Conservation (phyloP, 1,140 invertebrate species). For the Chironomus tepperi region DNA sequence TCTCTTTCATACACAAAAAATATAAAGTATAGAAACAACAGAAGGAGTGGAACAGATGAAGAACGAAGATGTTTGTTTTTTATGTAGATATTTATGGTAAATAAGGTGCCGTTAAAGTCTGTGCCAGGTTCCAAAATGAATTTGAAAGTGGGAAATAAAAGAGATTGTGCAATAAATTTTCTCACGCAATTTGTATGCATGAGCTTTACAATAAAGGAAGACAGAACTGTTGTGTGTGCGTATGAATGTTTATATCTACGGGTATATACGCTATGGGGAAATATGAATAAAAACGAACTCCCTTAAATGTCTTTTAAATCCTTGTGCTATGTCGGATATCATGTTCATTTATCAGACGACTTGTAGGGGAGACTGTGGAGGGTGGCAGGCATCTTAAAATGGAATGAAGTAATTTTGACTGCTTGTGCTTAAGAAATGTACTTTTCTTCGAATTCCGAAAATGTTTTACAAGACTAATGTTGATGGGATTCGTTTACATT, state of each 20-base stretch:
- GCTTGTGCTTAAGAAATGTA: too few species aligned
- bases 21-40: too few species aligned
- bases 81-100: constrained; percentile 9
- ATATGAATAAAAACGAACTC: too few species aligned
- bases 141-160: not conserved
- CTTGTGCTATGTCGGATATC: constrained; percentile 6
- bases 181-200: constrained; percentile 12
- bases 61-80: not conserved
- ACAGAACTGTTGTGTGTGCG: not conserved
- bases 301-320: constrained; percentile 9
- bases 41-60: too few species aligned
- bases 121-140: constrained; percentile 6
- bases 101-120: not conserved
- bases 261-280: not conserved
- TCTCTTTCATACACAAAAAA: not conserved
- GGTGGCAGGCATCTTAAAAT: not conserved
- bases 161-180: constrained; percentile 9
- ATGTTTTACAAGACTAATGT: not conserved
- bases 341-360: not conserved
- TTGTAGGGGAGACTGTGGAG: not conserved
- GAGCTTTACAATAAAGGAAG: not conserved
- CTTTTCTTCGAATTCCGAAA: too few species aligned
- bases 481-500: not conserved
- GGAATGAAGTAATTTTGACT: too few species aligned
- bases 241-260: not conserved